Base-by-base conservation (phyloP, 2,113 vertebrate species). In the Zosterops hypoxanthus region DNA sequence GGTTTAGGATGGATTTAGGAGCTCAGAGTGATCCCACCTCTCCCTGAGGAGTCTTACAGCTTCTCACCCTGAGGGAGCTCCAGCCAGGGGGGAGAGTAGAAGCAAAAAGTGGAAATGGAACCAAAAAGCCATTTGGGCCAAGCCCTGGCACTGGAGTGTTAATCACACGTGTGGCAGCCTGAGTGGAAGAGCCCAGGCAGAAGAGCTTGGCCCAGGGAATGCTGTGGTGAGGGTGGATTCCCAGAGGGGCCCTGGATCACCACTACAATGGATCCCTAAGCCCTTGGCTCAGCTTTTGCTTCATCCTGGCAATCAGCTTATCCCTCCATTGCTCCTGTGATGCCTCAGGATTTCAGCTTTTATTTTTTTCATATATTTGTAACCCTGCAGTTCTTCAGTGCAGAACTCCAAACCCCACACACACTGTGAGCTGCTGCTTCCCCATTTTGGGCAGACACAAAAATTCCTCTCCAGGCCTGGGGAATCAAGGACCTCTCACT, bases 161-260 rank as follows among this genome's bases (percentile, higher is more conserved):
- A 8, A 34, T n/a, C 14, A 3, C 47, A 20, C 0, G 0, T 12
- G 23, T 68, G 31, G 23, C 87, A 42, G 36, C 28, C 36, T 8
- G 15, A 12, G 12, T 23, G 63, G 39, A 10, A 21, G 47, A 63
- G n/a, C n/a, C n/a, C n/a, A n/a, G n/a, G n/a, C 29, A 60, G 56
- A 57, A 56, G 26, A 15, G 23, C 33, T 50, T 57, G 56, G 7
- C 46, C 14, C 12, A 14, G 28, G 22, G 18, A 49, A 34, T 0
- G 2, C 13, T 9, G 29, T 22, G 25, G 1, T 4, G 25, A 39
- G 41, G 13, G n/a, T n/a, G n/a, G n/a, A n/a, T 33, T 75, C 66
- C 77, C 23, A 53, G 71, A 8, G 42, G 28, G 46, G 14, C 14
- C 8, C 39, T 33, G 78, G 29, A 8, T 26, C 53, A 4, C 26